Evolutionary conservation across 2,888 invertebrate species (phyloP).

Genomic region (Lapara coniferarum): DNA sequence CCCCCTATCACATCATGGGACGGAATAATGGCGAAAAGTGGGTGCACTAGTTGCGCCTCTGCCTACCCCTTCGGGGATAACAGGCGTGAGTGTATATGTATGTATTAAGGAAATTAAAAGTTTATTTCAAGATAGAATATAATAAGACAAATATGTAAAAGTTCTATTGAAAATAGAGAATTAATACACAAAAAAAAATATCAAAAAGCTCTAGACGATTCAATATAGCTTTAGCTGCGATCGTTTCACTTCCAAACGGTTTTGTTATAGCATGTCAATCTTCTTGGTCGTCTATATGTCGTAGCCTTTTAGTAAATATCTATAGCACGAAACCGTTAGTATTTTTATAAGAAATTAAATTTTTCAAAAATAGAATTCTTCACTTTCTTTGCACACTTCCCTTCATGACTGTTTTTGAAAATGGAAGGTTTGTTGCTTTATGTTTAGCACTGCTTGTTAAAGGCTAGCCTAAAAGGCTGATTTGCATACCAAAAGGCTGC

Average conservation of each 20-base stretch:
- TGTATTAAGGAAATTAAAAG: background rate
- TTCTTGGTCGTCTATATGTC: constrained; percentile 65
- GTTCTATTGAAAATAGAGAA: too few relatives aligned
- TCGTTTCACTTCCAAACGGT: constrained; percentile 52
- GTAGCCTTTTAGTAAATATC: constrained; percentile 26
- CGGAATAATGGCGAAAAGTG: too few relatives aligned
- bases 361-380: background rate
- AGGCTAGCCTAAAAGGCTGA: constrained; percentile 21
- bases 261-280: constrained; percentile 67
- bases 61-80: too few relatives aligned
- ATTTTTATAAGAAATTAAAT: background rate
- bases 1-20: too few relatives aligned
- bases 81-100: too few relatives aligned
- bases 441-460: background rate
- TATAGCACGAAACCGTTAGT: constrained; percentile 21
- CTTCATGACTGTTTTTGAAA: constrained; percentile 1
- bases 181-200: too few relatives aligned
- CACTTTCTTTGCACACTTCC: constrained; percentile 15
- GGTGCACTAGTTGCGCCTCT: too few relatives aligned
- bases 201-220: too few relatives aligned
- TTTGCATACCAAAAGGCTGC: constrained; percentile 25
- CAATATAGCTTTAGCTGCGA: constrained; percentile 29
- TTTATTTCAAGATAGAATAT: constrained; percentile 31
- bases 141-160: background rate
- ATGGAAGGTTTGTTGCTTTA: background rate